These are phyloP conservation scores for Littorina saxatilis DNA, from an alignment of 1,140 invertebrate species.

Conservation along the genomic window DNA sequence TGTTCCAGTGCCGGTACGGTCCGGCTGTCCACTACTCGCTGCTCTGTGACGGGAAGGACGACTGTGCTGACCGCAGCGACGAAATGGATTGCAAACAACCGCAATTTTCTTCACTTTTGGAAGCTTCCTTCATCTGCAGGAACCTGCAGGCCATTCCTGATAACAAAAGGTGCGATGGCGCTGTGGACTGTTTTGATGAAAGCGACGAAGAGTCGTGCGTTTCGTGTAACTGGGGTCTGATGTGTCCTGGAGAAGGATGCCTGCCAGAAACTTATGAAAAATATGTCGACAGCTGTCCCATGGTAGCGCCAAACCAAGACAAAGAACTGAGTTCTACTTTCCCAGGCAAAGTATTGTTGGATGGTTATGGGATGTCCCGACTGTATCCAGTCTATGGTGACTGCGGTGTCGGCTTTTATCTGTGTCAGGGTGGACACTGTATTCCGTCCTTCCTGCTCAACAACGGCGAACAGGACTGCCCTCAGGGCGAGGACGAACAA, in stretches of 20 bases:
- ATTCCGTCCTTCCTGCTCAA: slow-evolving; percentile 40
- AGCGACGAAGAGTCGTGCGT: slow-evolving; percentile 42
- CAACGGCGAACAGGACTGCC: slow-evolving; percentile 42
- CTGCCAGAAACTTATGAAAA: neutral
- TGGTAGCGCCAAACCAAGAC: neutral
- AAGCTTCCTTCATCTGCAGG: neutral
- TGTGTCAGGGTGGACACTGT: slow-evolving; percentile 23
- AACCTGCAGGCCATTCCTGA: neutral
- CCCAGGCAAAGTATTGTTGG: slow-evolving; percentile 25
- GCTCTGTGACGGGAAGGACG: slow-evolving; percentile 13
- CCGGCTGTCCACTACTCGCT: slow-evolving; percentile 2
- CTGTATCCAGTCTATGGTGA: neutral
- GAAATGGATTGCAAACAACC: neutral
- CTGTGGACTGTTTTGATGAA: slow-evolving; percentile 38
- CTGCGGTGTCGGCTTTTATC: slow-evolving; percentile 3
- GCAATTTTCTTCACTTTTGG: neutral
- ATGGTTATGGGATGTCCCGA: slow-evolving; percentile 37
- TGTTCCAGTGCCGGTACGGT: neutral
- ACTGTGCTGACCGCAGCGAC: neutral
- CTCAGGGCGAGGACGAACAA: slow-evolving; percentile 34
- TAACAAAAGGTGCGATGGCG: slow-evolving; percentile 21
- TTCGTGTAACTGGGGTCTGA: slow-evolving; percentile 3
- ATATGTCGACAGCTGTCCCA: slow-evolving; percentile 11
- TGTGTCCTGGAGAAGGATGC: slow-evolving; percentile 24
- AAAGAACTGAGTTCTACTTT: neutral